phyloP scores from a whole-genome alignment of 2,888 invertebrate species.

The Drosophila tanythrix region DNA sequence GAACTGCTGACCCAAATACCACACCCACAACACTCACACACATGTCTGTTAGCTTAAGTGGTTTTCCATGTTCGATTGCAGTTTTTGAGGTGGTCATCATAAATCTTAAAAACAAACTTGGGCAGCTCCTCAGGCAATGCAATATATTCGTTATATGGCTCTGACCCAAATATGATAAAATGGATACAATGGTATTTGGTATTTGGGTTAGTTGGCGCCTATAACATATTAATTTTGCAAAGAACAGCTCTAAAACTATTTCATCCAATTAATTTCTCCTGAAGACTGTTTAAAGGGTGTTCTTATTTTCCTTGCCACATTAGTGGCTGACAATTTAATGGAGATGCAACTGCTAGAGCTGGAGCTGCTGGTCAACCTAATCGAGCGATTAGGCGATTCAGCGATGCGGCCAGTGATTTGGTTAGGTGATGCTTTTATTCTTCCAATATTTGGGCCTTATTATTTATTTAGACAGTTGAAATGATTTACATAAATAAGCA shows the following conservation, averaged over 20 bases:
- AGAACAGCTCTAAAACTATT: background rate
- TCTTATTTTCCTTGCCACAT: background rate
- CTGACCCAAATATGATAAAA: slow-evolving; percentile 38
- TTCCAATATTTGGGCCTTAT: background rate
- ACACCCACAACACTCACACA: slow-evolving; percentile 44
- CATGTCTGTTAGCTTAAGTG: slow-evolving; percentile 58
- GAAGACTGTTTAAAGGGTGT: background rate
- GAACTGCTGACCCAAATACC: slow-evolving; percentile 60
- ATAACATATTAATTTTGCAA: slow-evolving; percentile 24
- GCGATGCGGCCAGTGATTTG: background rate
- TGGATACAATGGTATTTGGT: slow-evolving; percentile 41
- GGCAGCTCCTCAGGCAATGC: slow-evolving; percentile 37
- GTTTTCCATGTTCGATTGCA: slow-evolving; percentile 78
- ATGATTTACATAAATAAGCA: background rate
- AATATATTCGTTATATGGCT: slow-evolving; percentile 41
- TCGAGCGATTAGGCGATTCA: background rate
- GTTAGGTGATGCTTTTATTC: background rate
- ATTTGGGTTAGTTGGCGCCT: slow-evolving; percentile 45
- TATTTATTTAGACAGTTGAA: background rate
- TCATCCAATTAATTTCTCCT: slow-evolving; percentile 25
- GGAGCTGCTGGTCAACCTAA: slow-evolving; percentile 19
- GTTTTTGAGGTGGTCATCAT: slow-evolving; percentile 62
- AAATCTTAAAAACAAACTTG: slow-evolving; percentile 63
- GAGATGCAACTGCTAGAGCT: background rate
- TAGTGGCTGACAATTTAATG: background rate